Evolutionary conservation across 2,113 vertebrate species (phyloP).

Genomic region (Astur gentilis): DNA sequence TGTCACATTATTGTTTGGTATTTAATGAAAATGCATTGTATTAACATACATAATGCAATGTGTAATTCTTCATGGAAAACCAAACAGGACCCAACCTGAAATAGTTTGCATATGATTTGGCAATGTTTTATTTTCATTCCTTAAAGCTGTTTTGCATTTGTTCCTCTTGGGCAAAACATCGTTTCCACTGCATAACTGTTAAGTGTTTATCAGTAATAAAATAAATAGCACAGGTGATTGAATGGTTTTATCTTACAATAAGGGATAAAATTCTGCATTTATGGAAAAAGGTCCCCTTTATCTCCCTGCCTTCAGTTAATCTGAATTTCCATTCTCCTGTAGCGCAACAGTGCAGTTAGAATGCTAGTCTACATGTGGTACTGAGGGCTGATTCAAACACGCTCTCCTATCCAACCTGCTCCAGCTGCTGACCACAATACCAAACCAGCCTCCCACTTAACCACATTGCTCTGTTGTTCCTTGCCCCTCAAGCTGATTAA

Average conservation of each 20-base stretch:
- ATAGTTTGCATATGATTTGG: not conserved
- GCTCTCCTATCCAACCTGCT: not conserved
- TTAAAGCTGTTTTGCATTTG: conserved; percentile 3
- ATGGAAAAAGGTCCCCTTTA: not conserved
- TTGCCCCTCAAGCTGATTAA: not conserved
- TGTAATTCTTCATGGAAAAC: not conserved
- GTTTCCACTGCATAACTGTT: not conserved
- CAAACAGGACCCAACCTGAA: not conserved
- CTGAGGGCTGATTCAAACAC: not conserved
- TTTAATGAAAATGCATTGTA: not conserved
- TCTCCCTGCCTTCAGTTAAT: not conserved
- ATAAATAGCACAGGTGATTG: not conserved
- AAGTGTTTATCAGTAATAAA: not conserved
- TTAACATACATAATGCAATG: not conserved
- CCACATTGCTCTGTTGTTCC: not conserved
- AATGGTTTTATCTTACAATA: not conserved
- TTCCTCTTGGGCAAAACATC: not conserved
- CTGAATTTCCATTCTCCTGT: not conserved
- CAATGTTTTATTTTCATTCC: not conserved
- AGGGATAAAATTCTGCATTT: not conserved
- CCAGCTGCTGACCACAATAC: not conserved
- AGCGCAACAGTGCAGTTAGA: not conserved
- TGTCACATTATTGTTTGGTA: not conserved
- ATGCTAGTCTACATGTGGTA: not conserved
- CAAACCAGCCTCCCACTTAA: not conserved